Conservation (phyloP, 2,888 invertebrate species). For the Ellobium chinense region DNA sequence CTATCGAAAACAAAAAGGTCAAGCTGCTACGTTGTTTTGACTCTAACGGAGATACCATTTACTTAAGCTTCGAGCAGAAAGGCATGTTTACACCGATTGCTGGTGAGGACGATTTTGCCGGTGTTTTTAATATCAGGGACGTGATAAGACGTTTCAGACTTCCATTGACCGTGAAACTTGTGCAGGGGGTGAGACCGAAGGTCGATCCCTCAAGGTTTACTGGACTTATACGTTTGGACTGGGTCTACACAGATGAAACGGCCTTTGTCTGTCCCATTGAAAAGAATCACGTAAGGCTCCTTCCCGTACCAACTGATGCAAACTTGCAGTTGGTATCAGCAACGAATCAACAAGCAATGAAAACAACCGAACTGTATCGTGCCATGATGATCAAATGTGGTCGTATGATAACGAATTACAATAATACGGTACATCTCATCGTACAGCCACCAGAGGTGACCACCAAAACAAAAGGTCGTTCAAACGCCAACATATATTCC, state of each 20-base stretch:
- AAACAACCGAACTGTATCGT: conserved; percentile 54
- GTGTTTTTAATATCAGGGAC: conserved; percentile 94
- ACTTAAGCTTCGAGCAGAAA: conserved; percentile 91
- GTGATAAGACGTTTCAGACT: conserved; percentile 90
- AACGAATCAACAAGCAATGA: conserved; percentile 81
- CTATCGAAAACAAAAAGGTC: conserved; percentile 57
- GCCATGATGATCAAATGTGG: conserved; percentile 62
- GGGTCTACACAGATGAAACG: conserved; percentile 75
- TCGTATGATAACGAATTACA: conserved; percentile 74
- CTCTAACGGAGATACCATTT: conserved; percentile 89
- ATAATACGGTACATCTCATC: conserved; percentile 76
- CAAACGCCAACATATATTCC: conserved; percentile 62
- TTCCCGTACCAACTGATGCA: conserved; percentile 91
- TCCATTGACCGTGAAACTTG: conserved; percentile 94
- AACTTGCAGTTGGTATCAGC: conserved; percentile 86
- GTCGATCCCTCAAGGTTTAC: conserved; percentile 71
- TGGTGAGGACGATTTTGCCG: conserved; percentile 95
- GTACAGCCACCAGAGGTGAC: conserved; percentile 70
- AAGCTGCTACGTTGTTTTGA: conserved; percentile 91
- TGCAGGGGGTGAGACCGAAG: conserved; percentile 92
- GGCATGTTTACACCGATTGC: conserved; percentile 95
- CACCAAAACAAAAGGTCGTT: conserved; percentile 58
- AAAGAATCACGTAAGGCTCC: conserved; percentile 81
- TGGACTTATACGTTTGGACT: conserved; percentile 73
- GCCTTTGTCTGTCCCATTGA: conserved; percentile 75